Evolutionary conservation across 2,113 vertebrate genomes (phyloP), one percentile per base, ranked within the genome.

Genomic region (Zosterops japonicus): DNA sequence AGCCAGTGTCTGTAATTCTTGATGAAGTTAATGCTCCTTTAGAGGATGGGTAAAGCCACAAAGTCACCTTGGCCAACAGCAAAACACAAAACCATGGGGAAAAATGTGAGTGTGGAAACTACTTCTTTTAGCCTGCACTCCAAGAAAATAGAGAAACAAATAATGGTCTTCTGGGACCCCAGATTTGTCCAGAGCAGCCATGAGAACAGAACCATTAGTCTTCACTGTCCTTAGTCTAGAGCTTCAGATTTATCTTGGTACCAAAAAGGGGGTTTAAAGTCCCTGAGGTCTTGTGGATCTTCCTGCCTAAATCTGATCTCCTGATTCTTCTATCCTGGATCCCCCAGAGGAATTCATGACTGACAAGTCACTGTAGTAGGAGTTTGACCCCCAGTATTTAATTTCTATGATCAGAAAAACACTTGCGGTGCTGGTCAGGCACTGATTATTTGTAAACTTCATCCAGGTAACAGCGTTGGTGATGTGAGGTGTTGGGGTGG

Each of bases 321-420:
- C 16, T 13, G 67, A 4, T 46, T 53, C 13, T 10, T 0, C 27
- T 41, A 0, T 28, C 59, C 25, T 78, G 85, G 17, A 20, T 70
- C 28, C n/a, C 20, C 20, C 19, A 24, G 72, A 49, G n/a, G 24
- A 44, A 36, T 28, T 31, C n/a, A 1, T 22, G 33, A 21, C 15
- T 57, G 28, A 28, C 19, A 20, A 33, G 22, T 13, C n/a, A 7
- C 14, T 60, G 31, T 0, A 3, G 42, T 0, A 3, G 42, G 56
- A 16, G 5, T 4, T 14, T 64, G 33, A 50, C 3, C 20, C 10
- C 4, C 9, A 42, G 1, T 3, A 14, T 12, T 63, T 33, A 0
- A 1, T 35, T 53, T 24, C 28, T 55, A 21, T 61, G 33, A 8
- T 9, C 28, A 63, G 24, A 75, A 60, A 70, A 12, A 0, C 12